These are phyloP conservation scores for Syngnathus scovelli DNA, from an alignment of 2,113 vertebrate genomes.

Conservation along the genomic window DNA sequence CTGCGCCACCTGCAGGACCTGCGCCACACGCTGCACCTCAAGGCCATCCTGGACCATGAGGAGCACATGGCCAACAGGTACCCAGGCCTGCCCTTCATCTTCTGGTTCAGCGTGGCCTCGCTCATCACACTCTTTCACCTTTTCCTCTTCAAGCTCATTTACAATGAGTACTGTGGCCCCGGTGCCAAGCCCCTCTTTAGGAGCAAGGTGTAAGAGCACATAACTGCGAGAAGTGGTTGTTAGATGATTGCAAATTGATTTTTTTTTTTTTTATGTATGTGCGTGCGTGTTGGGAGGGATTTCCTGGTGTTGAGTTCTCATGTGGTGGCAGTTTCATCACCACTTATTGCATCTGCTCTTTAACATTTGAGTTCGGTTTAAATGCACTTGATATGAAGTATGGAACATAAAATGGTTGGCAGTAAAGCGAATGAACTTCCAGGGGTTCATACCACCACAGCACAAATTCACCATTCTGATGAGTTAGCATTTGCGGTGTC, in stretches of 20 bases:
- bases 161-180: slow-evolving; percentile 96
- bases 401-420: slow-evolving; percentile 11
- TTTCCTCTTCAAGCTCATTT: slow-evolving; percentile 98
- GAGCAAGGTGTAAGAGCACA: slow-evolving; percentile 84
- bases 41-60: slow-evolving; percentile 91
- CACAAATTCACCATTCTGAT: not conserved
- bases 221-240: not conserved
- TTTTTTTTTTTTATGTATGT: slow-evolving; percentile 17
- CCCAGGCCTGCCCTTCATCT: slow-evolving; percentile 91
- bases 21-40: slow-evolving; percentile 91
- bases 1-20: slow-evolving; percentile 90
- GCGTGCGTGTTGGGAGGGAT: not conserved
- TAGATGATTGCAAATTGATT: slow-evolving; percentile 16
- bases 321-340: not conserved
- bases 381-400: not conserved
- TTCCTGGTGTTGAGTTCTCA: not conserved
- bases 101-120: slow-evolving; percentile 98
- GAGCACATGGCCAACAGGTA: slow-evolving; percentile 98
- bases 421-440: not conserved
- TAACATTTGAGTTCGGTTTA: not conserved
- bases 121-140: slow-evolving; percentile 96
- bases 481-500: not conserved
- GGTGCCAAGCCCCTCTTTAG: slow-evolving; percentile 96
- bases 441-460: not conserved
- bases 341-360: not conserved